A percentile compares a stretch with the other conserved stretches of the same genome.
phyloP scores from a whole-genome alignment of 2,113 vertebrate species.

The Hypocryptadius cinnamomeus region DNA sequence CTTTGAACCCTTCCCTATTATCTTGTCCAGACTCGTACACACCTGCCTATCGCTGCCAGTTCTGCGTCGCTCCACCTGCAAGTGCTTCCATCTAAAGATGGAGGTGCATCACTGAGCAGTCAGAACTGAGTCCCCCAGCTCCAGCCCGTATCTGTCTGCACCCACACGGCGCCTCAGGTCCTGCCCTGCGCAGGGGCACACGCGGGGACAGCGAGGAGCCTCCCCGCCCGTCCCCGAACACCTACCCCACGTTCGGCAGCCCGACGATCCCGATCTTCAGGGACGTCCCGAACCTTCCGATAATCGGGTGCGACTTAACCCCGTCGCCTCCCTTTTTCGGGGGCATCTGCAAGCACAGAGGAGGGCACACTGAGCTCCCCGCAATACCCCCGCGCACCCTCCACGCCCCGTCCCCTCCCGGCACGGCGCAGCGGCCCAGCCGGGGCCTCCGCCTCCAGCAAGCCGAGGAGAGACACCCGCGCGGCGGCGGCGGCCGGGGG shows the following conservation, averaged over 20 bases:
- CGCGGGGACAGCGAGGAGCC: background rate
- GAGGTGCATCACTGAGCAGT: rapidly evolving
- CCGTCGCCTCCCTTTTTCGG: conserved; percentile 91
- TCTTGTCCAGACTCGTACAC: background rate
- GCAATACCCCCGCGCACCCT: background rate
- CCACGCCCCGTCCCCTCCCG: background rate
- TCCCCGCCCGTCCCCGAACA: background rate
- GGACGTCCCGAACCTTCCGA: conserved; percentile 95
- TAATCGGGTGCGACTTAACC: conserved; percentile 83
- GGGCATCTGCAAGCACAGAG: conserved; percentile 84
- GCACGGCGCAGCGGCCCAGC: background rate
- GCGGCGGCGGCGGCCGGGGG: background rate
- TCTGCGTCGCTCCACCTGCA: background rate
- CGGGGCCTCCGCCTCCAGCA: background rate
- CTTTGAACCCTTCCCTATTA: background rate
- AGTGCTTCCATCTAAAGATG: background rate
- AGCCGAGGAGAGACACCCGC: background rate
- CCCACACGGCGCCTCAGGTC: background rate
- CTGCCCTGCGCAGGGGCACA: background rate
- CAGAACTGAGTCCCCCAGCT: rapidly evolving
- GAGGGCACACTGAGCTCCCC: background rate
- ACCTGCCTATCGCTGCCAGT: background rate
- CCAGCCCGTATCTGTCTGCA: rapidly evolving
- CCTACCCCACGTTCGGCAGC: conserved; percentile 96
- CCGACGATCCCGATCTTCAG: conserved; percentile 98